Evolutionary conservation across 2,888 invertebrate species (phyloP).

Genomic region (Himalopsyche kuldschensis): DNA sequence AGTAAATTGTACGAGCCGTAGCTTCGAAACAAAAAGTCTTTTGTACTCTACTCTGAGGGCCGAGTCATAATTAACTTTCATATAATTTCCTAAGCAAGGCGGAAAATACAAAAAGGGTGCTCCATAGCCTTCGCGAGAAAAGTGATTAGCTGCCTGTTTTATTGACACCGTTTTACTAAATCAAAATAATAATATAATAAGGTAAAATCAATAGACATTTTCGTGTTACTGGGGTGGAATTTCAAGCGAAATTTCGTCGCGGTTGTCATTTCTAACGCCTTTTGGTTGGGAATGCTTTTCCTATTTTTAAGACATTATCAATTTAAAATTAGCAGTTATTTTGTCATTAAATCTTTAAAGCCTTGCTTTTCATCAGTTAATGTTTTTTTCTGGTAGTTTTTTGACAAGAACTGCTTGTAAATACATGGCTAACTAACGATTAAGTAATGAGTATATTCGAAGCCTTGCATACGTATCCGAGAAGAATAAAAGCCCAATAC

Average conservation of each 20-base stretch:
- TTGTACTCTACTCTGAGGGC: constrained; percentile 12
- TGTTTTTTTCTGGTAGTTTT: too few species aligned
- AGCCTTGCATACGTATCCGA: too few species aligned
- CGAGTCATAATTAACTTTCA: constrained; percentile 24
- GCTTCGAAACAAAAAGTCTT: constrained; percentile 18
- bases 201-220: neutral
- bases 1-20: neutral
- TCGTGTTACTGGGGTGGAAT: neutral
- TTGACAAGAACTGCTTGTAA: too few species aligned
- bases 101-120: neutral
- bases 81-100: constrained; percentile 19
- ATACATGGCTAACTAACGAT: too few species aligned
- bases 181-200: neutral
- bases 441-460: too few species aligned
- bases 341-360: too few species aligned
- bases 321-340: too few species aligned
- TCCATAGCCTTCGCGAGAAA: neutral
- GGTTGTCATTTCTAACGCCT: neutral
- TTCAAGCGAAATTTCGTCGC: neutral
- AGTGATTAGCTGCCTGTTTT: constrained; percentile 3
- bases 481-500: too few species aligned
- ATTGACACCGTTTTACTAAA: constrained; percentile 1
- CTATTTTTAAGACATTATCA: too few species aligned
- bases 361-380: too few species aligned
- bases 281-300: neutral